A percentile compares a stretch with the other conserved stretches of the same genome.
phyloP scores from a whole-genome alignment of 2,797 vertebrate genomes.

The Halcyon chelicuti region DNA sequence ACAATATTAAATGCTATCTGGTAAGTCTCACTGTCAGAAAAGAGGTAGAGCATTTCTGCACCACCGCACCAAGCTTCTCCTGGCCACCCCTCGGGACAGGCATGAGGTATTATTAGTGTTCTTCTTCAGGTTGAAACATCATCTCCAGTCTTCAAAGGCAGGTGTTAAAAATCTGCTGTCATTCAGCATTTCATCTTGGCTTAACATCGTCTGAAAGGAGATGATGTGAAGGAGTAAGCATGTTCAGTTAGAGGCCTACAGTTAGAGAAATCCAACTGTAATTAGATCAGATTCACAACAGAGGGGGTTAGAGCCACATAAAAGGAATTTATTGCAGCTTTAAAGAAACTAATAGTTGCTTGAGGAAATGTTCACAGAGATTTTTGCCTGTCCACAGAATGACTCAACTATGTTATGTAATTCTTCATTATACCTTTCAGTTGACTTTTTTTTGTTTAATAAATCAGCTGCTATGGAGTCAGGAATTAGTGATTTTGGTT shows the following conservation, averaged over 20 bases:
- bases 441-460: background rate
- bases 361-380: background rate
- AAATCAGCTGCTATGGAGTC: background rate
- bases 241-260: background rate
- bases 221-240: background rate
- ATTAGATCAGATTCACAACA: background rate
- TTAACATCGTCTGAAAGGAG: slow-evolving; percentile 88
- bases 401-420: background rate
- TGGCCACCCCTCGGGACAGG: background rate
- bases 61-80: background rate
- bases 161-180: slow-evolving; percentile 79
- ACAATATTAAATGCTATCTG: background rate
- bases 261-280: background rate
- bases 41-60: background rate
- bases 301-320: background rate
- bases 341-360: background rate
- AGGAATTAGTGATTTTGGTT: background rate
- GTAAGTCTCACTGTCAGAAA: background rate
- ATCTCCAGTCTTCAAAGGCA: slow-evolving; percentile 76
- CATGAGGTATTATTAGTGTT: background rate
- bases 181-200: slow-evolving; percentile 86
- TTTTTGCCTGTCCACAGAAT: background rate
- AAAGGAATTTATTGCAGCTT: background rate
- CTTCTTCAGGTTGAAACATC: slow-evolving; percentile 26
- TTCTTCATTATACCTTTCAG: background rate